Evolutionary conservation across 35 echinoderm and acorn worm species (phyloP), one percentile per base, ranked within the genome.

Genomic region (Ptychodera flava): DNA sequence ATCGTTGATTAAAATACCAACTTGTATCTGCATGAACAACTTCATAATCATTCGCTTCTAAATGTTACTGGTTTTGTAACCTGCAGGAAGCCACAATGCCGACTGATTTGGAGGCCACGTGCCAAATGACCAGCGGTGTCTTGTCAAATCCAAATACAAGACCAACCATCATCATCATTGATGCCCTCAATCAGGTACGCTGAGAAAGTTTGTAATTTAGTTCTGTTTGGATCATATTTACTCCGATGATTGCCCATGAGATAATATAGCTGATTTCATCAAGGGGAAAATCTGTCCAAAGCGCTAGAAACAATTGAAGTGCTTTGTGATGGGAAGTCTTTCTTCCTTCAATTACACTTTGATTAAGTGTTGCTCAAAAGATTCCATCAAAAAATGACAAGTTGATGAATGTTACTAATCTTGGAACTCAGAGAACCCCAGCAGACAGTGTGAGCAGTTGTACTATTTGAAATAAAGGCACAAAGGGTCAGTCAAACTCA

Each of bases 151-250:
- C 88, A 16, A 94, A 94, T 36, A 94, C 92, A 1, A 77, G 85
- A 80, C 92, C 88, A 1, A 80, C 90, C 53, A 91, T 94, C 77
- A 91, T 94, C 28, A 79, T 94, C 89, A 94, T 94, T 87, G 92
- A 94, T 88, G 92, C 92, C 37, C 85, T 94, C 52, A 94, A 94
- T 76, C 92, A 94, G 92, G 92, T 94, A 83, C 77, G 76, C 38
- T 77, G n/a, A 15, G n/a, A 77, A 15, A 77, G 75, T n/a, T 77
- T 15, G 15, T 15, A 77, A 77, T 15, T 15, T 15, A 77, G 15
- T 15, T 15, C 15, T 15, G n/a, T n/a, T 15, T 77, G 75, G n/a
- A 15, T 77, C 75, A n/a, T 15, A 77, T 77, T 15, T 15, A 77
- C 15, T 77, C 15, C 75, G 15, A n/a, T 77, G n/a, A 77, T 77